phyloP scores from a whole-genome alignment of 2,113 vertebrate species.

The Microtus oregoni region DNA sequence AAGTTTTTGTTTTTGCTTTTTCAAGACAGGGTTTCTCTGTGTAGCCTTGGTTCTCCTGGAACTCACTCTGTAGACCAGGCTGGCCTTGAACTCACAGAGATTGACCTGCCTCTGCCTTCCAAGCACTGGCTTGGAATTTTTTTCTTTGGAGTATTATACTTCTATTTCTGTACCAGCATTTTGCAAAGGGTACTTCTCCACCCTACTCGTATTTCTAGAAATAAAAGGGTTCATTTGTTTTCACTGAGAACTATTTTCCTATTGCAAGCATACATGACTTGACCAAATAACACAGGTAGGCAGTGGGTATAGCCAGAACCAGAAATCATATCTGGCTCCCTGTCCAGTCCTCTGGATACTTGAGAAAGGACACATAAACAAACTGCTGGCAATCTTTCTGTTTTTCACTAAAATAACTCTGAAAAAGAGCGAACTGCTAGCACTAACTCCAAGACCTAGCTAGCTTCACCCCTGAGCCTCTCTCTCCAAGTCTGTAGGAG shows the following conservation, averaged over 20 bases:
- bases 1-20: neutral
- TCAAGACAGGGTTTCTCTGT: neutral
- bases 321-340: neutral
- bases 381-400: neutral
- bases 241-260: slow-evolving; percentile 9
- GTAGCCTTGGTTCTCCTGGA: neutral
- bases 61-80: neutral
- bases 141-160: neutral
- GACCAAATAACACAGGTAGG: neutral
- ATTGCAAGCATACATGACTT: neutral
- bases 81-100: neutral
- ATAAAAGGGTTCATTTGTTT: neutral
- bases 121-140: neutral
- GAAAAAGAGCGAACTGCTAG: neutral
- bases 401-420: neutral
- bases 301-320: neutral
- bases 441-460: neutral
- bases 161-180: neutral
- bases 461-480: neutral
- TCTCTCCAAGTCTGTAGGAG: neutral
- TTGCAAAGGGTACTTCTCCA: neutral
- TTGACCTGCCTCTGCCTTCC: neutral
- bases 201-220: neutral
- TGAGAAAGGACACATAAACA: neutral
- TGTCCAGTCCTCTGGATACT: neutral